Evolutionary conservation across 2,888 invertebrate species (phyloP), one percentile per base, ranked within the genome.

Genomic region (Unio delphinus): DNA sequence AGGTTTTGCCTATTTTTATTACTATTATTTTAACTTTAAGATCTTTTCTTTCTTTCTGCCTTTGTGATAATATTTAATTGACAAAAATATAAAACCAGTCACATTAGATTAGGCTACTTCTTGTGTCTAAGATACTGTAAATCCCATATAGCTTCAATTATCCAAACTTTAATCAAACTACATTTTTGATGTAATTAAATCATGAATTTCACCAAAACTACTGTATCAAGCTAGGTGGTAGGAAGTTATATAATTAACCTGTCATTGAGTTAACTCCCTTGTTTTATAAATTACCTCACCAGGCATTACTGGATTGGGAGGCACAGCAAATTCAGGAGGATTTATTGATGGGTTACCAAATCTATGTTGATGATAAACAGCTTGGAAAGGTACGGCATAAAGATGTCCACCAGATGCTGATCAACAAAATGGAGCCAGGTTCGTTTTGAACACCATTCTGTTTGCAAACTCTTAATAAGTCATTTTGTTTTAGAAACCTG

Each of bases 371-470:
- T 71, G 86, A 86, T 60, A 85, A 88, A 69, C 83, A 82, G 23
- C 76, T 87, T n/a, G 87, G 88, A n/a, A 78, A 79, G 26, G 66
- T 84, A 11, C 85, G 87, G 54, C 79, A 68, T 66, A 80, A 79
- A 56, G 83, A 83, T 63, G 82, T 83, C 2, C 72, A 77, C 57
- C 85, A 87, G 75, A 87, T 89, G 78, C 79, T 87, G 72, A 83
- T 90, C 58, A 89, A 89, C 77, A 88, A 89, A 76, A 78, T 90
- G 69, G 76, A 83, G 15, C 86, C 89, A 65, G 89, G 89, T 83
- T 58, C 64, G 71, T 62, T 34, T 45, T 56, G 20, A 58, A 45
- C 45, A 45, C 11, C 45, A 45, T 45, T 45, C 45, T 45, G 45
- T 58, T 26, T 58, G 18, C 58, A 58, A 58, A 58, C 23, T 23